Conservation (phyloP, 1,140 invertebrate species). For the Ridgeia piscesae region DNA sequence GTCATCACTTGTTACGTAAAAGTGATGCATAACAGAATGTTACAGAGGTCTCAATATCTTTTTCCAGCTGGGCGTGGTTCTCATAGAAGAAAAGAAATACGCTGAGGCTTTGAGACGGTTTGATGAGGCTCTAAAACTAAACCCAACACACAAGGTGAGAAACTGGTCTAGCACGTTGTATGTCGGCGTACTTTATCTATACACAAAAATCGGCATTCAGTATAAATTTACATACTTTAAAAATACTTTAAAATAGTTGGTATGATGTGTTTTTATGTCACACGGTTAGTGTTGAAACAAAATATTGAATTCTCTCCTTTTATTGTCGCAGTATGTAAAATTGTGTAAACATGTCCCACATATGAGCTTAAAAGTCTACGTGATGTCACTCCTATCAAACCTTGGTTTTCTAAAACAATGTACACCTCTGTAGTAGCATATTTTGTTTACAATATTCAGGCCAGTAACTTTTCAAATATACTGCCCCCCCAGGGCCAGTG, state of each 20-base stretch:
- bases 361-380: too few species aligned
- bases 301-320: too few species aligned
- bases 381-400: too few species aligned
- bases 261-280: neutral
- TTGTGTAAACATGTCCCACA: too few species aligned
- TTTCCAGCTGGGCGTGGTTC: slow-evolving; percentile 79
- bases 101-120: slow-evolving; percentile 87
- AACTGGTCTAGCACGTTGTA: neutral
- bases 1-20: too few species aligned
- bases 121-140: slow-evolving; percentile 87
- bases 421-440: too few species aligned
- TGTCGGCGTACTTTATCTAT: slow-evolving; percentile 13
- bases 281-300: neutral
- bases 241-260: neutral
- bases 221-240: neutral
- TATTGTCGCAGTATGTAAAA: too few species aligned
- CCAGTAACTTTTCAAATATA: too few species aligned
- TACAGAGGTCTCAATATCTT: neutral
- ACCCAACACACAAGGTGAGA: slow-evolving; percentile 77
- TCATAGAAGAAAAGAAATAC: slow-evolving; percentile 87
- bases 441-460: too few species aligned
- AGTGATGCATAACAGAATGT: neutral
- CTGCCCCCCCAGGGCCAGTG: too few species aligned
- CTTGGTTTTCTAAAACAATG: too few species aligned
- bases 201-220: neutral